These are phyloP conservation scores for Polylopha cassiicola DNA, from an alignment of 2,888 invertebrate species.

Conservation along the genomic window DNA sequence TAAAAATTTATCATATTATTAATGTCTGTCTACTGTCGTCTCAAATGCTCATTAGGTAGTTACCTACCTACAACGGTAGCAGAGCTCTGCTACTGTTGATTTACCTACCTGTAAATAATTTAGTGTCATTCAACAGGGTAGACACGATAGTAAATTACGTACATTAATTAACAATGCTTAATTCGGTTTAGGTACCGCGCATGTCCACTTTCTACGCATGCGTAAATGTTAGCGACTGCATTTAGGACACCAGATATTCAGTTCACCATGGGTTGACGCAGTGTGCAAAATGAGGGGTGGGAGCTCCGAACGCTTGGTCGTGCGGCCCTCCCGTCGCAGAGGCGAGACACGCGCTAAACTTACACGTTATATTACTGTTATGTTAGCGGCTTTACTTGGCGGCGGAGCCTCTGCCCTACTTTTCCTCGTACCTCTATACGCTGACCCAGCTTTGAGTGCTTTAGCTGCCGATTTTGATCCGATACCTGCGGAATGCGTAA, in stretches of 20 bases:
- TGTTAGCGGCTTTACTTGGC: constrained; percentile 61
- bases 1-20: too few relatives aligned
- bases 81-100: neutral
- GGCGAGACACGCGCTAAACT: constrained; percentile 64
- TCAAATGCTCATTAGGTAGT: too few relatives aligned
- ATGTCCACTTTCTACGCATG: constrained; percentile 44
- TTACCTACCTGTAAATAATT: constrained; percentile 9
- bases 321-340: constrained; percentile 55
- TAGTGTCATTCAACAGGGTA: constrained; percentile 11
- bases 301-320: constrained; percentile 67
- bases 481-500: constrained; percentile 84
- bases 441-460: constrained; percentile 76
- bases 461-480: constrained; percentile 86
- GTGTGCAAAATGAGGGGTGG: constrained; percentile 67
- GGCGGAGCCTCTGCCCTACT: constrained; percentile 69
- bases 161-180: constrained; percentile 9
- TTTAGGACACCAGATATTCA: constrained; percentile 42
- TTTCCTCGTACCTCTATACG: constrained; percentile 70
- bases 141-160: constrained; percentile 12
- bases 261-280: constrained; percentile 69
- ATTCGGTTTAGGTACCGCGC: constrained; percentile 36
- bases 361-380: constrained; percentile 65
- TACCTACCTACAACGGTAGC: too few relatives aligned
- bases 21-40: too few relatives aligned
- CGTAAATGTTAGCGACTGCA: constrained; percentile 30